Evolutionary conservation across 2,888 invertebrate genomes (phyloP), one percentile per base, ranked within the genome.

Genomic region (Clepsis dumicolana): DNA sequence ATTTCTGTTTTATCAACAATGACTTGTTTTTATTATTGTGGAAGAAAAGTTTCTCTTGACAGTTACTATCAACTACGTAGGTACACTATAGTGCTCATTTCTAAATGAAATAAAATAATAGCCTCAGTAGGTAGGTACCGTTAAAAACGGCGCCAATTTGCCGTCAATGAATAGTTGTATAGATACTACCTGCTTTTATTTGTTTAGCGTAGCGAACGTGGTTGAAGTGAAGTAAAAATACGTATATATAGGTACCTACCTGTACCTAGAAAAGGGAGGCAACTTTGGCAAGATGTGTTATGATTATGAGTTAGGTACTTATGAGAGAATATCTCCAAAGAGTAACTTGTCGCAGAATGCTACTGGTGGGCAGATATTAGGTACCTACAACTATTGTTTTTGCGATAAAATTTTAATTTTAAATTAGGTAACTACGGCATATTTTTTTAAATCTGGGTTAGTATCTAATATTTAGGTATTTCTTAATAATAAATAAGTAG

Each of bases 121-220:
- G 32, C 18, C 25, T n/a, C n/a, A n/a, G n/a, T n/a, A n/a, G n/a
- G n/a, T n/a, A n/a, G 16, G 16, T 61, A 69, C 68, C 64, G 70
- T 71, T 72, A 70, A 73, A 77, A 75, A 80, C 76, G 81, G 84
- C 84, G 84, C 82, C 81, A 82, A 84, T 78, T 79, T 73, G 70
- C 83, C 79, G 73, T 84, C 84, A 84, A 85, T 85, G 84, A 82
- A 18, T 52, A 38, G 24, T 29, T 21, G 18, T 57, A 61, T 65
- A 57, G 16, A n/a, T 63, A 68, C 56, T 56, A 64, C 57, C 57
- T 68, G 63, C 63, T 52, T 38, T 50, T 7, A 52, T 68, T 63
- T 57, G 38, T 57, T 29, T 63, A 64, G 50, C 41, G 16, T 41
- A 41, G 16, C 38, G 14, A 56, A 12, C 24, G 4, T 14, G 4